phyloP scores from a whole-genome alignment of 2,797 vertebrate species.

The Valencia hispanica region DNA sequence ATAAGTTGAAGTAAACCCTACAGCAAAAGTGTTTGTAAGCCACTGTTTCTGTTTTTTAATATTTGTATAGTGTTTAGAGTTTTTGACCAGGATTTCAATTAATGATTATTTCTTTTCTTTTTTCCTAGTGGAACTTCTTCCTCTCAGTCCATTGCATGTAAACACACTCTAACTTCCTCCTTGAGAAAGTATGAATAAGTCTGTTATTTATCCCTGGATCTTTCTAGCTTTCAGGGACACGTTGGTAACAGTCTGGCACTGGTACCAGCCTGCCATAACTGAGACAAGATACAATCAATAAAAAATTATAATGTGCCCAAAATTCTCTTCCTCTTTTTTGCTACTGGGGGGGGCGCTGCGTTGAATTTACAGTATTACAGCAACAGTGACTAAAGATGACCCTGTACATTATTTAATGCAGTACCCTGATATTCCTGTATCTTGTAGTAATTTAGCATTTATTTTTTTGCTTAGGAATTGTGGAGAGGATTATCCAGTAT shows the following conservation, averaged over 20 bases:
- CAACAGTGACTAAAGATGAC: slow-evolving; percentile 43
- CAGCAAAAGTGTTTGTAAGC: background rate
- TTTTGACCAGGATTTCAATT: background rate
- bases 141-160: background rate
- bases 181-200: background rate
- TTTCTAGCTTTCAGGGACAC: background rate
- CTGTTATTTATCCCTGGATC: background rate
- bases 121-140: background rate
- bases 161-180: slow-evolving; percentile 1
- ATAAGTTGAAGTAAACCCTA: background rate
- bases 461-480: slow-evolving; percentile 74
- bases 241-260: slow-evolving; percentile 80
- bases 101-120: background rate
- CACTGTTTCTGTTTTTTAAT: background rate
- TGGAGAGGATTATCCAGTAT: slow-evolving; percentile 78
- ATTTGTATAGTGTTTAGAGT: background rate
- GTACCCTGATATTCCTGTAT: slow-evolving; percentile 83
- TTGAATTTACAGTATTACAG: slow-evolving; percentile 78
- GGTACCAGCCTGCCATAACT: slow-evolving; percentile 60
- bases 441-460: slow-evolving; percentile 82
- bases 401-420: slow-evolving; percentile 83
- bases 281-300: slow-evolving; percentile 18
- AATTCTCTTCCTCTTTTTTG: background rate
- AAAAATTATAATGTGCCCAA: background rate
- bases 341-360: slow-evolving; percentile 48